Conservation (phyloP, 1,140 invertebrate genomes). For the Drosophila nigrodunni region DNA sequence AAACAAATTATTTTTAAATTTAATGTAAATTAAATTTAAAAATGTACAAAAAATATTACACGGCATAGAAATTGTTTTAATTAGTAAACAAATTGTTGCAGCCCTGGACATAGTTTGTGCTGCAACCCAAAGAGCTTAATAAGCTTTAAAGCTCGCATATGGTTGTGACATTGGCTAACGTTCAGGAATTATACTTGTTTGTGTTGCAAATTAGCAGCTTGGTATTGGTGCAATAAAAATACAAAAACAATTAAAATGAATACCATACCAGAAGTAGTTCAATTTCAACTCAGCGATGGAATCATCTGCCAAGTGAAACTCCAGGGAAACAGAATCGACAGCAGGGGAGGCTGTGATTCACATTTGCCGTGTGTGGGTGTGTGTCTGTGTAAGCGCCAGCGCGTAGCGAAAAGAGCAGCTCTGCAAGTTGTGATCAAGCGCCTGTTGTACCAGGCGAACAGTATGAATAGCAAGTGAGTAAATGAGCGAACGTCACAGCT, state of each 20-base stretch:
- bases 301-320: not conserved
- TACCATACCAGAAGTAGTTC: not conserved
- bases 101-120: not conserved
- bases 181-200: not conserved
- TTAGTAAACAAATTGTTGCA: not conserved
- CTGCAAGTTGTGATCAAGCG: not conserved
- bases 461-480: not conserved
- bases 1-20: not conserved
- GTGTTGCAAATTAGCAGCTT: not conserved
- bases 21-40: not conserved
- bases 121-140: not conserved
- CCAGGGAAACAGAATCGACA: not conserved
- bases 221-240: not conserved
- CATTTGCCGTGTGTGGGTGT: not conserved
- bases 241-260: not conserved
- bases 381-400: not conserved
- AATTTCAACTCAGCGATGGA: not conserved
- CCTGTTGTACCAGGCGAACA: conserved; percentile 7
- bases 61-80: not conserved
- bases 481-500: not conserved
- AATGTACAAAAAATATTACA: not conserved
- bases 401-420: not conserved
- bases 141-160: conserved; percentile 4
- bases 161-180: conserved; percentile 11
- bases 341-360: not conserved